phyloP scores from a whole-genome alignment of 2,113 vertebrate species.

The Notarius lentiginosus region DNA sequence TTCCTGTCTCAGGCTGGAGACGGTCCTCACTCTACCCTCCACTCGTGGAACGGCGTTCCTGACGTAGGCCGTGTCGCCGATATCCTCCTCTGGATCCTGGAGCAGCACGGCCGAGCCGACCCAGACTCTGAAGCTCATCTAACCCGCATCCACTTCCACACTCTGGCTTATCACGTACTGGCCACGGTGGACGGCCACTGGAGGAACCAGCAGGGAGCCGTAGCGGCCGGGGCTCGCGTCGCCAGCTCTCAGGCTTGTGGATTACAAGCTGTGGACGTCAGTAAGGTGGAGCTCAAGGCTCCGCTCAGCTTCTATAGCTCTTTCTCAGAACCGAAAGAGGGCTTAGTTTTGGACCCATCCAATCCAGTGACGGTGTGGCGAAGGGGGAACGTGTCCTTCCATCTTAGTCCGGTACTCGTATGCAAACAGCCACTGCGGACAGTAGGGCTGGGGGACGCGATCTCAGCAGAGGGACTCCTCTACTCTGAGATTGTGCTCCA shows the following conservation, averaged over 20 bases:
- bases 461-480: constrained; percentile 91
- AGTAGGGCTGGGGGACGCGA: constrained; percentile 94
- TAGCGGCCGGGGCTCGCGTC: constrained; percentile 86
- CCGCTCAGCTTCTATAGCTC: constrained; percentile 84
- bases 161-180: constrained; percentile 90
- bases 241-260: constrained; percentile 91
- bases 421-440: constrained; percentile 90
- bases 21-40: constrained; percentile 81
- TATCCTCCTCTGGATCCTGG: constrained; percentile 93
- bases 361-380: constrained; percentile 83
- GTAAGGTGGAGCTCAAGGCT: constrained; percentile 80
- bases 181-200: constrained; percentile 89
- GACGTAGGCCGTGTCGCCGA: constrained; percentile 89
- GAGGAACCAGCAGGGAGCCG: constrained; percentile 87
- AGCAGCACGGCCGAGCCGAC: constrained; percentile 75
- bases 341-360: constrained; percentile 74
- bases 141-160: constrained; percentile 95
- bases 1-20: constrained; percentile 86
- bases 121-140: constrained; percentile 76
- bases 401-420: constrained; percentile 88
- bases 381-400: constrained; percentile 82
- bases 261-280: constrained; percentile 72
- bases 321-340: constrained; percentile 65
- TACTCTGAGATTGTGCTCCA: constrained; percentile 78
- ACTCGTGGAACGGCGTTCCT: constrained; percentile 81